Base-by-base conservation (phyloP, 2,797 vertebrate genomes). In the Clarias platycephalus region DNA sequence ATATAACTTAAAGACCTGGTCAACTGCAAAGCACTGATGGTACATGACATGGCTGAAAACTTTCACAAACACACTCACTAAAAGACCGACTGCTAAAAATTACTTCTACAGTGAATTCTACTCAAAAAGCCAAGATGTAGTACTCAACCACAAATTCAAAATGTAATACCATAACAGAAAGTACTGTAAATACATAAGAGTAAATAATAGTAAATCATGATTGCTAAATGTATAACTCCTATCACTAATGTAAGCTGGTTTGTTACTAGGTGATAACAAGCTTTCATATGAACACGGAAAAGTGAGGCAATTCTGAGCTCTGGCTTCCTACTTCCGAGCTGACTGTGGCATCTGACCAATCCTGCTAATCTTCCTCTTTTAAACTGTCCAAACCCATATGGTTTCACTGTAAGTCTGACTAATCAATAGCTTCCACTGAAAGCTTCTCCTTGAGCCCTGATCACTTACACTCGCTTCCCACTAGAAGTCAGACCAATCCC, bases 1-100 rank as follows among this genome's bases (percentile, higher is more conserved):
- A 62, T 55, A 64, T 18, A 26, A 53, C 58, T 26, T 34, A 81
- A 85, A 44, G 60, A 81, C 60, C 70, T 67, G 78, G 70, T 81
- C 70, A 67, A 24, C 57, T 22, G 63, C 49, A 81, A 18, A 34
- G 13, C 40, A 28, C 40, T 67, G 44, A 81, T 44, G 58, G 49
- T 18, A 67, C 62, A 80, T 40, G 10, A 55, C 44, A 63, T 64
- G 44, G 53, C 24, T 63, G 37, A 64, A 26, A 79, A 80, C 37
- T 18, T 40, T 40, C 22, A 26, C 31, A 15, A 18, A 79, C 44
- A 63, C 7, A 20, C 5, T 80, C 31, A 18, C 31, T 24, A 49
- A 49, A 49, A 49, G 58, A 28, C 18, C n/a, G 49, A n/a, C 18
- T 22, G n/a, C n/a, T 22, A 22, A 44, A 64, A 20, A 8, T 76